Percentiles rank a stretch among this genome's conserved stretches.
Conservation (phyloP, 2,888 invertebrate genomes). For the Chelonus formosanus region DNA sequence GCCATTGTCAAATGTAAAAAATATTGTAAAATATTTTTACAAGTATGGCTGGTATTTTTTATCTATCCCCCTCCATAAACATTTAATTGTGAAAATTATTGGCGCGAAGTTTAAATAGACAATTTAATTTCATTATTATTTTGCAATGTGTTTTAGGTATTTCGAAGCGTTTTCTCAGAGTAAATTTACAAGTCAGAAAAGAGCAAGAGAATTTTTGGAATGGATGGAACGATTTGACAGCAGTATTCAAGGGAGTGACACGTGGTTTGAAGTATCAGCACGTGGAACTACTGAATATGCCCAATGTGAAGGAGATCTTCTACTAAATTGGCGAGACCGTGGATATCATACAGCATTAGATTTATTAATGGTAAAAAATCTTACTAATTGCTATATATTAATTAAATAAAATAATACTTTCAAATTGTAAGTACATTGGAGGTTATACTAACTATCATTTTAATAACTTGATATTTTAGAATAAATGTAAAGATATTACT, state of each 20-base stretch:
- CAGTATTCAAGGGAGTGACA: slow-evolving; percentile 70
- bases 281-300: slow-evolving; percentile 72
- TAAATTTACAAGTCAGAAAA: slow-evolving; percentile 44
- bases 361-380: slow-evolving; percentile 71
- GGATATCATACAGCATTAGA: slow-evolving; percentile 77
- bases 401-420: slow-evolving; percentile 31
- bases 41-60: too few relatives aligned
- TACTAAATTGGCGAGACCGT: slow-evolving; percentile 78
- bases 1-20: too few relatives aligned
- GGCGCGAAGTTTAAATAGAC: neutral
- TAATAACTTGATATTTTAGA: slow-evolving; percentile 59
- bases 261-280: slow-evolving; percentile 75
- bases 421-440: neutral
- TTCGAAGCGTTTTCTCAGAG: slow-evolving; percentile 44
- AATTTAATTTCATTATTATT: slow-evolving; percentile 1
- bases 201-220: slow-evolving; percentile 68
- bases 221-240: slow-evolving; percentile 69
- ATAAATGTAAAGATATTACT: slow-evolving; percentile 66
- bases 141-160: slow-evolving; percentile 46
- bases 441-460: slow-evolving; percentile 12
- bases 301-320: slow-evolving; percentile 75
- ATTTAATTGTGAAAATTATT: neutral
- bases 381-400: neutral
- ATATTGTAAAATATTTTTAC: too few relatives aligned
- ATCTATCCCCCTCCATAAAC: too few relatives aligned